Evolutionary conservation across 2,888 invertebrate genomes (phyloP).

Genomic region (Sthenelais limicola): DNA sequence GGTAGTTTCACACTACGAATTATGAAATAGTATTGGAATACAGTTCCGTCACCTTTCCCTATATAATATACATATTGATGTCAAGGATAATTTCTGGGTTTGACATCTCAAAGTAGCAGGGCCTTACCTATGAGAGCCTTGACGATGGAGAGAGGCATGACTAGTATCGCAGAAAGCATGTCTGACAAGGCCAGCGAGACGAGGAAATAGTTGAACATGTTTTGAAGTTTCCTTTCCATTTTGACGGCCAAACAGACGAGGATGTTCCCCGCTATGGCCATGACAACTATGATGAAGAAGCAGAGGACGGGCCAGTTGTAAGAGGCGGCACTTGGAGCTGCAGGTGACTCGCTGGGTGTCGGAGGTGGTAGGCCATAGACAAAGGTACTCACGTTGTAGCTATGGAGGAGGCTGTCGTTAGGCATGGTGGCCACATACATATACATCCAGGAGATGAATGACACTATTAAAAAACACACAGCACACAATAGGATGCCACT

Average conservation of each 20-base stretch:
- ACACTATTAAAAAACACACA: too few species aligned
- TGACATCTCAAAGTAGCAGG: too few species aligned
- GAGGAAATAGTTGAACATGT: conserved; percentile 59
- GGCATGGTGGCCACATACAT: conserved; percentile 31
- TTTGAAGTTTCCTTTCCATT: conserved; percentile 55
- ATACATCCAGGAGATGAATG: too few species aligned
- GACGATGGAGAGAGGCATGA: conserved; percentile 55
- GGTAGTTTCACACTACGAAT: too few species aligned
- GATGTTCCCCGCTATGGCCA: conserved; percentile 55
- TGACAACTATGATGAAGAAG: conserved; percentile 52
- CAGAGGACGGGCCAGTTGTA: conserved; percentile 54
- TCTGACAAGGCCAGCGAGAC: conserved; percentile 56
- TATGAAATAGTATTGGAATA: too few species aligned
- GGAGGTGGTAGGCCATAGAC: not conserved
- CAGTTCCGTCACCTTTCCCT: too few species aligned
- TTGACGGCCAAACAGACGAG: conserved; percentile 57
- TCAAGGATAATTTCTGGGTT: too few species aligned
- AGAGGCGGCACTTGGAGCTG: not conserved
- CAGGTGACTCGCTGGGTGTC: not conserved
- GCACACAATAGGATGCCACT: too few species aligned
- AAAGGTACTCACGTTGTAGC: conserved; percentile 4
- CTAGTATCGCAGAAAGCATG: conserved; percentile 53
- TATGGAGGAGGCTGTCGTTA: conserved; percentile 18
- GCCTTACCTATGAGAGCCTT: conserved; percentile 51
- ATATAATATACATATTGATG: too few species aligned